Percentiles rank a stretch among this genome's conserved stretches.
Conservation (phyloP, 2,113 vertebrate genomes). For the Amblyornis subalaris region DNA sequence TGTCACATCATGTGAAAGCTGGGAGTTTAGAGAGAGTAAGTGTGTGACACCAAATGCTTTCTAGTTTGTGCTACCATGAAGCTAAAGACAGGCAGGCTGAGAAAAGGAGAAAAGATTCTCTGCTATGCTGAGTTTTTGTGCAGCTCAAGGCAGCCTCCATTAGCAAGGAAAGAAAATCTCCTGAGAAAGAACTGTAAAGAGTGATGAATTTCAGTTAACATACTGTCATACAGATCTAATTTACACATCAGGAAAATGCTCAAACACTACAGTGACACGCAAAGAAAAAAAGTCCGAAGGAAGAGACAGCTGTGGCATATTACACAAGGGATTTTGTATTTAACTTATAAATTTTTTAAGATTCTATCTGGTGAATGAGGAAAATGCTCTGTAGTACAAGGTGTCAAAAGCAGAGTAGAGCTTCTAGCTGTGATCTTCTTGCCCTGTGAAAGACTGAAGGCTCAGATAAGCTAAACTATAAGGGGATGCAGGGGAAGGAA, state of each 20-base stretch:
- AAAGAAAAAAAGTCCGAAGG: neutral
- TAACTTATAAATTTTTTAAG: conserved; percentile 16
- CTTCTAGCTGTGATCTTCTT: neutral
- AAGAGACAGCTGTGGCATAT: conserved; percentile 16
- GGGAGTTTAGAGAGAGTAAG: neutral
- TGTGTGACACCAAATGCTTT: neutral
- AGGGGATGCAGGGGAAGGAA: neutral
- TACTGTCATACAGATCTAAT: conserved; percentile 33
- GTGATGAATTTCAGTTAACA: conserved; percentile 25
- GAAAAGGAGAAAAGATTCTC: neutral
- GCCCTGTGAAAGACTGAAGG: neutral
- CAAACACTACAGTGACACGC: neutral
- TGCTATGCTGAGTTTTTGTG: neutral
- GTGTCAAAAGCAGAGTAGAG: neutral
- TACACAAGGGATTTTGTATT: conserved; percentile 14
- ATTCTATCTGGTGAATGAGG: neutral
- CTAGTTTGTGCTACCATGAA: neutral
- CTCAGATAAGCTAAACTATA: neutral
- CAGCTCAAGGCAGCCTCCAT: neutral
- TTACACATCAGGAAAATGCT: conserved; percentile 36
- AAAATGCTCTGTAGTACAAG: neutral
- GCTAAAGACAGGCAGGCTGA: neutral
- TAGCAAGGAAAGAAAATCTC: conserved; percentile 11
- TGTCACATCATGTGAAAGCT: neutral
- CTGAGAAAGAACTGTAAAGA: conserved; percentile 3